Conservation (phyloP, 2,797 vertebrate genomes). For the Pteropus rufus region DNA sequence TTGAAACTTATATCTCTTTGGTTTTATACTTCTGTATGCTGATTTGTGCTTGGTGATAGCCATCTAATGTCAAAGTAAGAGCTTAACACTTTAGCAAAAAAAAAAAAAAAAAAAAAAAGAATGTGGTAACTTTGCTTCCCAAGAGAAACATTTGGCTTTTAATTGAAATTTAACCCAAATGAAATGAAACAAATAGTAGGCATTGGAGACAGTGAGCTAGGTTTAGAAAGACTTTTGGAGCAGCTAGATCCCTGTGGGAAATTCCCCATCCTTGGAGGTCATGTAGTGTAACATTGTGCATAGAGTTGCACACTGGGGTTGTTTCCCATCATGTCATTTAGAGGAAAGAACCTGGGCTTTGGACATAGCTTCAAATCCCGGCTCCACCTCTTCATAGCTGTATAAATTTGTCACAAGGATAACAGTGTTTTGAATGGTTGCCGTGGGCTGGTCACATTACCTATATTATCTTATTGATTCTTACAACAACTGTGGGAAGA, state of each 20-base stretch:
- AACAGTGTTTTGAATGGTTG: neutral
- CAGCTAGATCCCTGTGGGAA: conserved; percentile 22
- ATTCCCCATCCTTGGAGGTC: conserved; percentile 10
- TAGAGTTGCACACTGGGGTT: neutral
- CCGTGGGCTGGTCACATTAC: neutral
- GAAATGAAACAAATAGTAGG: conserved; percentile 34
- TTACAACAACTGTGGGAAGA: neutral
- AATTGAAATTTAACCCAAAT: neutral
- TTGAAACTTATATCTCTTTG: neutral
- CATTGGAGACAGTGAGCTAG: neutral
- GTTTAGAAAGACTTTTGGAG: conserved; percentile 18
- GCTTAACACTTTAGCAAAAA: neutral
- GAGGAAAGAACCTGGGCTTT: conserved; percentile 47
- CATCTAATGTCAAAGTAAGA: neutral
- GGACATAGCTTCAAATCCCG: neutral
- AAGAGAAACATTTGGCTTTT: neutral
- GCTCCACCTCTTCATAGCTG: neutral
- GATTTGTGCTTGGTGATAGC: neutral
- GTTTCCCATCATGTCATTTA: conserved; percentile 48
- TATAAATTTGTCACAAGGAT: neutral
- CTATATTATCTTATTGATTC: neutral
- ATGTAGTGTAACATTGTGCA: neutral
- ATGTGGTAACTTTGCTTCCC: neutral
- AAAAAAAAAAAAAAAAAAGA: conserved; percentile 24
- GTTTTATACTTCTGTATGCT: neutral